Evolutionary conservation across 2,888 invertebrate genomes (phyloP), one percentile per base, ranked within the genome.

Genomic region (Tanypteryx hageni): DNA sequence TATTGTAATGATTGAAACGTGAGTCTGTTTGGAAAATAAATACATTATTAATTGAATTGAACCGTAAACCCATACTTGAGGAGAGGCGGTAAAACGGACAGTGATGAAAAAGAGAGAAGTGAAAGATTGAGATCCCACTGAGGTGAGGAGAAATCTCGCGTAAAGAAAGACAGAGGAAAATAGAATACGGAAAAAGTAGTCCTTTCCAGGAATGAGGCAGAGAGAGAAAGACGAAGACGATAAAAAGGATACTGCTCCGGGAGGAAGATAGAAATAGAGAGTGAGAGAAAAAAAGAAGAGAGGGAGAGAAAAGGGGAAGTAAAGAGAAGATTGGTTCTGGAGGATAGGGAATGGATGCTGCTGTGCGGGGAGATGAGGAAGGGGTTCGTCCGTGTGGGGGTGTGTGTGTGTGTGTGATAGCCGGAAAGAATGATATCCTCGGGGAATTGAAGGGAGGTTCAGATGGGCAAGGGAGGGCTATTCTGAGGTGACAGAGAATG

Each of bases 371-470:
- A 83, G 10, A 18, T 1, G 16, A 13, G 8, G 2, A n/a, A 27
- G 44, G 8, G 83, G n/a, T n/a, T 14, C 3, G 31, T 31, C 9
- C 16, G 31, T 7, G 82, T 57, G 57, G 57, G n/a, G 16, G 83
- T 83, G 8, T 27, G 9, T 16, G 57, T 57, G 16, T 13, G n/a
- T 9, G 83, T 56, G 56, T 57, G 57, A 56, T 56, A 27, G 83
- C 56, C n/a, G 56, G 44, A 83, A 56, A 83, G 83, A 83, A 57
- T 83, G 83, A 83, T 83, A 44, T 83, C 83, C 83, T 57, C 56
- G 9, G 13, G 14, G 83, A 44, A 18, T 83, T 56, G 14, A 83
- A 83, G n/a, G 83, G 83, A 57, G 56, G 7, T n/a, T 18, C 8
- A 44, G 83, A 16, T 18, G 16, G 83, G 44, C 9, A 56, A 56